Evolutionary conservation across 2,888 invertebrate genomes (phyloP).

Genomic region (Aelia acuminata): DNA sequence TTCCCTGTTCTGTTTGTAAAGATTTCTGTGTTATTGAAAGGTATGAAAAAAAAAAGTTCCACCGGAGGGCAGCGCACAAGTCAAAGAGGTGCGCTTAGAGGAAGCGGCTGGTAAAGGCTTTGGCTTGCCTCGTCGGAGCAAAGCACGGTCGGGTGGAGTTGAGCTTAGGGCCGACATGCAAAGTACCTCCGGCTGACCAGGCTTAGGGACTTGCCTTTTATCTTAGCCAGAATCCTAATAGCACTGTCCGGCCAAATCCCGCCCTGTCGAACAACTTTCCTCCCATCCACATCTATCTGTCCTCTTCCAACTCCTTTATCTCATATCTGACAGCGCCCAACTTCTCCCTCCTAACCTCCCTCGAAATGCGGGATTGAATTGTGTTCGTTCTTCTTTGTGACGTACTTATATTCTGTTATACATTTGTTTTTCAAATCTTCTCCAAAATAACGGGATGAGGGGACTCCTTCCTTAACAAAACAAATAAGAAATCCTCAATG

Average conservation of each 20-base stretch:
- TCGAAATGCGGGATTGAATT: neutral
- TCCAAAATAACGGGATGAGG: too few relatives aligned
- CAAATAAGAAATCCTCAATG: too few relatives aligned
- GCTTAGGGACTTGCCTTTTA: conserved; percentile 49
- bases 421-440: too few relatives aligned
- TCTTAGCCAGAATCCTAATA: conserved; percentile 40
- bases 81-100: neutral
- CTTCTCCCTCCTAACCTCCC: neutral
- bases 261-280: conserved; percentile 18
- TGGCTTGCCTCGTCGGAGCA: conserved; percentile 43
- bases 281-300: conserved; percentile 6
- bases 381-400: neutral
- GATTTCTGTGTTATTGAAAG: neutral
- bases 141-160: conserved; percentile 52
- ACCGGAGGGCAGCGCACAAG: neutral
- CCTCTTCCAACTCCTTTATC: neutral
- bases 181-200: conserved; percentile 35
- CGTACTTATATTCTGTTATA: too few relatives aligned
- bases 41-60: neutral
- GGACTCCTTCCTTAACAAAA: too few relatives aligned
- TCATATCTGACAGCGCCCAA: neutral
- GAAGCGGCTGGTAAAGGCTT: neutral
- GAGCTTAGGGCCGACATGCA: conserved; percentile 50
- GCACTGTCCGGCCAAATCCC: conserved; percentile 24
- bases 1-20: neutral